These are phyloP conservation scores for Drosophila niveifrons DNA, from an alignment of 2,888 invertebrate genomes.

Conservation along the genomic window DNA sequence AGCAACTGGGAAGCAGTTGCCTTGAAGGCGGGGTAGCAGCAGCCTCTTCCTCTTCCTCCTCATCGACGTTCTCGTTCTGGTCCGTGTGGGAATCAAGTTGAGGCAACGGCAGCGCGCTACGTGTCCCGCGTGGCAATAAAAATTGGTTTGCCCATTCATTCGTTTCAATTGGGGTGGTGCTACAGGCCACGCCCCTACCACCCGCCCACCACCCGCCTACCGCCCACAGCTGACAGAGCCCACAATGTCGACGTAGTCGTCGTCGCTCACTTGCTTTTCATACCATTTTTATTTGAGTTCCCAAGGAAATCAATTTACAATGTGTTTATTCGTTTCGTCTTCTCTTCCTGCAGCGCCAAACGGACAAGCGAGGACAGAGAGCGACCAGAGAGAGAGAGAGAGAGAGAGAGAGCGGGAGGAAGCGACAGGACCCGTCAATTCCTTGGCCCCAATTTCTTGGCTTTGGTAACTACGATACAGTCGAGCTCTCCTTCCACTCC, in stretches of 20 bases:
- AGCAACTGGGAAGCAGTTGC: no score
- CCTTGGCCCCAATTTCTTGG: constrained; percentile 52
- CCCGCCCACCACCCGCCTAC: constrained; percentile 11
- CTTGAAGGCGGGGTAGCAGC: no score
- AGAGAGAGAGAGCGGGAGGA: neutral
- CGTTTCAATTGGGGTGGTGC: constrained; percentile 69
- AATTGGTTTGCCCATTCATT: constrained; percentile 81
- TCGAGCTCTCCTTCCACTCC: neutral
- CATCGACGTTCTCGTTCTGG: neutral
- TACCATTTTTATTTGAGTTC: constrained; percentile 82
- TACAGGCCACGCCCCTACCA: constrained; percentile 20
- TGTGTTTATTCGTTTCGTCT: constrained; percentile 81
- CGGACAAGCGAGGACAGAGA: neutral
- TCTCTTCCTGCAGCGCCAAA: constrained; percentile 43
- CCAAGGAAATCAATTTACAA: constrained; percentile 81
- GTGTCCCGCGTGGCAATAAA: constrained; percentile 82
- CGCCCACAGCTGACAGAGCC: constrained; percentile 23
- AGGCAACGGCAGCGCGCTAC: constrained; percentile 68
- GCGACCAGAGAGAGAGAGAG: neutral
- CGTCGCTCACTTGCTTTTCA: constrained; percentile 76
- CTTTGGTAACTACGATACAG: constrained; percentile 71
- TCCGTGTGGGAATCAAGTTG: constrained; percentile 74
- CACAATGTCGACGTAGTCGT: constrained; percentile 39
- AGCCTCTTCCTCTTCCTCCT: no score
- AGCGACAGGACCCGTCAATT: constrained; percentile 40